Base-by-base conservation (phyloP, 2,113 vertebrate species). In the Cryptotis parvus region DNA sequence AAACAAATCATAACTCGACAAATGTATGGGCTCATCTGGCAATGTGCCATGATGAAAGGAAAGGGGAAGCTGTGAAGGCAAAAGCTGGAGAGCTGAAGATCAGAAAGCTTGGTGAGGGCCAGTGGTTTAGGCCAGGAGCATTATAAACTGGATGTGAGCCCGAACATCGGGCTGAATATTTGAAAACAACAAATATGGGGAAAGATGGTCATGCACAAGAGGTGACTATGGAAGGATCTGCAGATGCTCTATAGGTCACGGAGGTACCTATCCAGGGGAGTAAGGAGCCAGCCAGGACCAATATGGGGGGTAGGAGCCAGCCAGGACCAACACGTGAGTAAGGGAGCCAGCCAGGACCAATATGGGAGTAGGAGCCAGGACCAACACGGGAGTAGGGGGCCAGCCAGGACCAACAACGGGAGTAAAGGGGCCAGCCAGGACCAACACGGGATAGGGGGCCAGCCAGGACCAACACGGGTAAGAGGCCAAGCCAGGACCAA, bases 1-100 rank as follows among this genome's bases (percentile, higher is more conserved):
- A 91, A 78, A 89, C 68, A 91, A 33, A 79, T 29, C 88, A 87
- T 76, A 88, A 35, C 49, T 83, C 52, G 55, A 41, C 58, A 87
- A 58, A 78, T 86, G 52, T 29, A 84, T 9, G 18, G 72, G 22
- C 45, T 74, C 49, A 43, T 37, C 11, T 92, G 55, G 79, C 65
- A 87, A 39, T 3, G 27, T 75, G 43, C 39, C 20, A 73, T 27
- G 52, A 49, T 70, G 6, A 89, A 90, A 77, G 61, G 29, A 74
- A 80, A 90, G 58, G 9, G 73, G 79, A 35, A 12, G 45, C 26
- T 35, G 3, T 68, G 10, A 84, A 92, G 33, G 27, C 87, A 1
- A 84, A 16, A 84, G 66, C 49, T 39, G 75, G 69, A 73, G 76
- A 61, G 49, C 66, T 33, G 61, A 84, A 69, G 41, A 11, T 76